phyloP scores from a whole-genome alignment of 2,113 vertebrate species.

The Cairina moschata region DNA sequence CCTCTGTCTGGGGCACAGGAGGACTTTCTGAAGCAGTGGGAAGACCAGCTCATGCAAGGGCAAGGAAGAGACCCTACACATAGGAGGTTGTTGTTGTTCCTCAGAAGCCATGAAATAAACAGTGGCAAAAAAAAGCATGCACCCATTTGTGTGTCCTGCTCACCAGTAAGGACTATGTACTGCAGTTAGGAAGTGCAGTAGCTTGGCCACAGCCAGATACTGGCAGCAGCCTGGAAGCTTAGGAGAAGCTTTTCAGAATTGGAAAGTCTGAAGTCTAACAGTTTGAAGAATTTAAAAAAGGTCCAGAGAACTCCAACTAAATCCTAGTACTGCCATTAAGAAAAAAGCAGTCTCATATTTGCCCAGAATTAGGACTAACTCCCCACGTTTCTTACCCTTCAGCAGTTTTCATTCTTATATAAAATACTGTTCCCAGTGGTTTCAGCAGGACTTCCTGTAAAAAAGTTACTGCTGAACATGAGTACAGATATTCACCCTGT shows the following conservation, averaged over 20 bases:
- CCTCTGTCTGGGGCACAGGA: neutral
- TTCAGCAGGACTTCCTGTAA: neutral
- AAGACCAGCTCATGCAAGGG: neutral
- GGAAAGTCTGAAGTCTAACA: neutral
- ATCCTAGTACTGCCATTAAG: neutral
- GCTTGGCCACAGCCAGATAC: neutral
- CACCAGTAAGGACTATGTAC: neutral
- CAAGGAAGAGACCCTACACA: neutral
- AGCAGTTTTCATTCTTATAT: neutral
- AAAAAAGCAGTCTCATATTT: neutral
- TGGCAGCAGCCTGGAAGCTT: neutral
- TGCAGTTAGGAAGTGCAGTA: neutral
- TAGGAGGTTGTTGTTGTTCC: neutral
- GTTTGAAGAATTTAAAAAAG: neutral
- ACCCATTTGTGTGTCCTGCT: neutral
- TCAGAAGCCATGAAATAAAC: neutral
- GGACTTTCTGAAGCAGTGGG: neutral
- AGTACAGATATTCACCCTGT: neutral
- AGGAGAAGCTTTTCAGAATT: neutral
- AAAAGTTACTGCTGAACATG: neutral
- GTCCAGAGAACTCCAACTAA: neutral
- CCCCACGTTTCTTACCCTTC: neutral
- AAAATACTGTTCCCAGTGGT: neutral
- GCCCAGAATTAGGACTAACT: neutral
- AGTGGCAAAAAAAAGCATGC: fast-evolving